Evolutionary conservation across 2,797 vertebrate genomes (phyloP).

Genomic region (Sebastes ruberrimus): DNA sequence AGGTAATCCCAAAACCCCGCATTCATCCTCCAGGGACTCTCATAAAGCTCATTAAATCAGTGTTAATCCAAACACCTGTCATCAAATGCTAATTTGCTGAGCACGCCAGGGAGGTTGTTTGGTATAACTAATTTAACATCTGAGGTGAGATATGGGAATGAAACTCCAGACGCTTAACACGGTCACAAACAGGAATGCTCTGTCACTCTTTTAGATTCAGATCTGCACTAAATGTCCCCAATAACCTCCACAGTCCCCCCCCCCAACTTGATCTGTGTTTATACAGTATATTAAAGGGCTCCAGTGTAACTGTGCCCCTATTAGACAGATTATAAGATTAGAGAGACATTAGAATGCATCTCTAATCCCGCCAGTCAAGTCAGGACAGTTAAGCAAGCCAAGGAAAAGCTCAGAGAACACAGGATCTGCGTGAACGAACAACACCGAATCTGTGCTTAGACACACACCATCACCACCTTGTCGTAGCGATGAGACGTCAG

Average conservation of each 20-base stretch:
- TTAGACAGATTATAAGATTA: slow-evolving; percentile 71
- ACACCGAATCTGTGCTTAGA: slow-evolving; percentile 5
- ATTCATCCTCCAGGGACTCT: slow-evolving; percentile 61
- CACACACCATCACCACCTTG: not conserved
- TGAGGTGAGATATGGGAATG: slow-evolving; percentile 22
- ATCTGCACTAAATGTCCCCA: slow-evolving; percentile 34
- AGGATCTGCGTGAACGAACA: not conserved
- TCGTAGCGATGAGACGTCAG: slow-evolving; percentile 3
- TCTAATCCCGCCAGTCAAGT: slow-evolving; percentile 61
- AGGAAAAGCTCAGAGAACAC: slow-evolving; percentile 17
- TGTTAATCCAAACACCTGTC: slow-evolving; percentile 73
- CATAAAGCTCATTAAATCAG: slow-evolving; percentile 65
- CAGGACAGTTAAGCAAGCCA: slow-evolving; percentile 43
- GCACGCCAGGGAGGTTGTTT: slow-evolving; percentile 40
- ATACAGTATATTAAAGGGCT: slow-evolving; percentile 26
- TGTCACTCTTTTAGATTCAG: slow-evolving; percentile 15
- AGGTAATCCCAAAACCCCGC: slow-evolving; percentile 56
- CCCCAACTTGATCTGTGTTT: slow-evolving; percentile 19
- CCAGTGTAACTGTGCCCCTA: slow-evolving; percentile 43
- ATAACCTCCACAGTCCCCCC: slow-evolving; percentile 24
- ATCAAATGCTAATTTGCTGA: slow-evolving; percentile 68
- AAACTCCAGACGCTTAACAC: not conserved
- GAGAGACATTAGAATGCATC: slow-evolving; percentile 59
- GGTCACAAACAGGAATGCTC: not conserved
- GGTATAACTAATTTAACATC: slow-evolving; percentile 50